Evolutionary conservation across 2,113 vertebrate genomes (phyloP).

Genomic region (Mastomys coucha): DNA sequence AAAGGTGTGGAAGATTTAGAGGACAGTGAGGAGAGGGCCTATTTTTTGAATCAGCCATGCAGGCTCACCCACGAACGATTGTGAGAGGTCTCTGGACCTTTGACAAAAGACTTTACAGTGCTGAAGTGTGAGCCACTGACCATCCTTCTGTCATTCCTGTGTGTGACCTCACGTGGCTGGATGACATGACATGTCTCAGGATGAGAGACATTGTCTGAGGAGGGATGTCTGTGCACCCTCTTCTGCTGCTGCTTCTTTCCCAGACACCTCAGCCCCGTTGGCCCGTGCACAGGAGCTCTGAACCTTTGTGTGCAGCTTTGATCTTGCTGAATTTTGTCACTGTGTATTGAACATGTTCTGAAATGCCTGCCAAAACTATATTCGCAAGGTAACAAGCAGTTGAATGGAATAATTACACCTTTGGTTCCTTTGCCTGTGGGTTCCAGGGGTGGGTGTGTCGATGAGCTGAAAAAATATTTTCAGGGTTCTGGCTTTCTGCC

Average conservation of each 20-base stretch:
- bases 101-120: background rate
- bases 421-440: conserved; percentile 52
- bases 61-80: background rate
- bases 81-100: background rate
- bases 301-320: conserved; percentile 66
- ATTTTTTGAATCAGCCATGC: background rate
- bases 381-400: conserved; percentile 54
- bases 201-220: background rate
- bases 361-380: conserved; percentile 70
- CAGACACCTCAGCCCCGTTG: conserved; percentile 15
- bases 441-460: conserved; percentile 29
- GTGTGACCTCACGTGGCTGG: background rate
- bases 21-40: background rate
- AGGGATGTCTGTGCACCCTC: background rate
- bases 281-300: conserved; percentile 12
- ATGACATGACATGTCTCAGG: no score
- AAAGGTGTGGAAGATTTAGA: background rate
- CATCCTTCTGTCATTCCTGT: background rate
- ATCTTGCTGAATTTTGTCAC: conserved; percentile 75
- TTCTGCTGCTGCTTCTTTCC: background rate
- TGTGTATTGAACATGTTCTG: conserved; percentile 71
- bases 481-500: conserved; percentile 33
- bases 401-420: conserved; percentile 71
- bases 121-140: background rate
- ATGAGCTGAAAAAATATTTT: conserved; percentile 56